phyloP scores from a whole-genome alignment of 2,113 vertebrate genomes.

The Lutjanus erythropterus region DNA sequence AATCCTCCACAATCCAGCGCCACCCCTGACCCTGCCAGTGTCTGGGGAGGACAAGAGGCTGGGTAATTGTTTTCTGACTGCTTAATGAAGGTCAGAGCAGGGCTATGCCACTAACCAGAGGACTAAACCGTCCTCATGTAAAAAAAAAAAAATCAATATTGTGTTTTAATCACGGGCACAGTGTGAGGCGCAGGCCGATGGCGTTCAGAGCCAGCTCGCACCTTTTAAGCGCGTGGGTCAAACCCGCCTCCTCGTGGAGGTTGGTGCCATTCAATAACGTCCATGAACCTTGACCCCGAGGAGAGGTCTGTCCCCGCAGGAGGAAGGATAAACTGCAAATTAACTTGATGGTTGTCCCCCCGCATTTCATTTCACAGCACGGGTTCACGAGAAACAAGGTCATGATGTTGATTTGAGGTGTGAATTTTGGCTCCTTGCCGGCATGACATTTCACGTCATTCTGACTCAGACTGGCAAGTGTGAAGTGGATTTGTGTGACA shows the following conservation, averaged over 20 bases:
- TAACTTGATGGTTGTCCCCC: background rate
- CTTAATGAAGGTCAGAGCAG: conserved; percentile 50
- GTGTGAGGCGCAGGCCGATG: background rate
- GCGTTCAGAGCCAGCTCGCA: background rate
- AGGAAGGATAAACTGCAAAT: conserved; percentile 41
- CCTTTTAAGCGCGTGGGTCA: conserved; percentile 20
- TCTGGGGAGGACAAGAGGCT: conserved; percentile 54
- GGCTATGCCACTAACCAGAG: conserved; percentile 11
- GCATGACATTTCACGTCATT: background rate
- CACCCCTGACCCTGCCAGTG: conserved; percentile 65
- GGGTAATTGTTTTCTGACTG: conserved; percentile 75
- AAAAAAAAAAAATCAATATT: conserved; percentile 63
- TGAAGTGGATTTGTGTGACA: background rate
- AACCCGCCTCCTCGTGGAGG: background rate
- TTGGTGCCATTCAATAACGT: too few species aligned
- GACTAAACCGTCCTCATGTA: conserved; percentile 43
- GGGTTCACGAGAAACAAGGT: conserved; percentile 28
- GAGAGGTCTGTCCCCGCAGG: background rate
- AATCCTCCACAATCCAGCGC: conserved; percentile 65
- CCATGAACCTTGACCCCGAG: conserved; percentile 27
- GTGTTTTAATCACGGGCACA: conserved; percentile 62
- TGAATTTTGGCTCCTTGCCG: background rate
- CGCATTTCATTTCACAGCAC: conserved; percentile 18
- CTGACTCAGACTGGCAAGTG: background rate
- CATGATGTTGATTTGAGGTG: background rate